These are phyloP conservation scores for Cichlasoma orientale DNA, from an alignment of 2,797 vertebrate genomes.

Conservation along the genomic window DNA sequence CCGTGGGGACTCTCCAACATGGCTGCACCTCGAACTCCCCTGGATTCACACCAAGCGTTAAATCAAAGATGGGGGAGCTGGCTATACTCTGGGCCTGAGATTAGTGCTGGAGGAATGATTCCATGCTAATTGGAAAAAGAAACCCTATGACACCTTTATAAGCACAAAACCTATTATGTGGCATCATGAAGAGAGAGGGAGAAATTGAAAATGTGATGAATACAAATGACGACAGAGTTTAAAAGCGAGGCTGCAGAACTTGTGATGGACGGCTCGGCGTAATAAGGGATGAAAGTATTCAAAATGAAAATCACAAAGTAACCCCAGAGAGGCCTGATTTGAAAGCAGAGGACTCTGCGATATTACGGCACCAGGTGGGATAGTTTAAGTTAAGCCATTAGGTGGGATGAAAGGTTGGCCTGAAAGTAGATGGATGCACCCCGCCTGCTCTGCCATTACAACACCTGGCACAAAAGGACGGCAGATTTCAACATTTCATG, in stretches of 20 bases:
- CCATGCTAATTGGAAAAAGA: slow-evolving; percentile 77
- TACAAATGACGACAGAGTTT: slow-evolving; percentile 64
- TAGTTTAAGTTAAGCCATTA: slow-evolving; percentile 40
- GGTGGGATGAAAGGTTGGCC: slow-evolving; percentile 46
- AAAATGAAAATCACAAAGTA: slow-evolving; percentile 42
- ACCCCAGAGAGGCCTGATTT: slow-evolving; percentile 23
- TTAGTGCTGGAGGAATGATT: slow-evolving; percentile 75
- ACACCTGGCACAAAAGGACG: slow-evolving; percentile 40
- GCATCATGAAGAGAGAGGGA: slow-evolving; percentile 52
- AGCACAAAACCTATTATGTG: slow-evolving; percentile 68
- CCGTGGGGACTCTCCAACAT: slow-evolving; percentile 62
- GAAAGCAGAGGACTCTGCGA: slow-evolving; percentile 29
- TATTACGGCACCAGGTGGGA: background rate
- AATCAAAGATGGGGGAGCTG: slow-evolving; percentile 74
- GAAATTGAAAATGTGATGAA: slow-evolving; percentile 68
- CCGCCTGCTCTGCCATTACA: slow-evolving; percentile 23
- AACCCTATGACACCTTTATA: slow-evolving; percentile 61
- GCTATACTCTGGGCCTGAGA: slow-evolving; percentile 52
- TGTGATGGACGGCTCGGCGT: slow-evolving; percentile 60
- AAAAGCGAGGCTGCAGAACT: slow-evolving; percentile 52
- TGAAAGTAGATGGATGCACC: slow-evolving; percentile 23
- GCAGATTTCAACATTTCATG: slow-evolving; percentile 48
- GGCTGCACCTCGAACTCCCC: slow-evolving; percentile 60
- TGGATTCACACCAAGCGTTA: slow-evolving; percentile 63
- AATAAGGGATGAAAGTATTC: slow-evolving; percentile 48